Percentiles rank a stretch among this genome's conserved stretches.
Evolutionary conservation across 2,797 vertebrate genomes (phyloP).

Genomic region (Oreortyx pictus): DNA sequence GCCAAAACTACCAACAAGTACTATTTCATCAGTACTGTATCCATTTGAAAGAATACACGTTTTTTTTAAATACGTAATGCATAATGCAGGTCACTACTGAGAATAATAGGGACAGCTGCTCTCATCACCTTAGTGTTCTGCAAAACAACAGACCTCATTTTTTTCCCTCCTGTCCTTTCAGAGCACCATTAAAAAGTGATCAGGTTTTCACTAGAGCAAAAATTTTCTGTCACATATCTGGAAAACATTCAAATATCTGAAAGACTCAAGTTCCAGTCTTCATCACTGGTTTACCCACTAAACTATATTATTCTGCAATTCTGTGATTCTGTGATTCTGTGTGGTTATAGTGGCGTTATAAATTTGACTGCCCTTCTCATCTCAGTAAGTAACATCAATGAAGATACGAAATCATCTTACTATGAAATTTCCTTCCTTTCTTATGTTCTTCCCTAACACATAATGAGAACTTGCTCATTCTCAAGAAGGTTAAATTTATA

Average conservation of each 20-base stretch:
- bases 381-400: not conserved
- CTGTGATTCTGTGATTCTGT: not conserved
- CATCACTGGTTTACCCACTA: not conserved
- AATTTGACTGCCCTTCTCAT: not conserved
- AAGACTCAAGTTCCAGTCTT: not conserved
- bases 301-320: not conserved
- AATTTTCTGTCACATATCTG: not conserved
- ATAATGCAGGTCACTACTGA: not conserved
- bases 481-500: not conserved
- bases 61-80: not conserved
- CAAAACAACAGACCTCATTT: not conserved
- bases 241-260: not conserved
- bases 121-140: not conserved
- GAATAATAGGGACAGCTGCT: not conserved
- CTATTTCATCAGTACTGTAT: not conserved
- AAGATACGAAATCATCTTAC: not conserved
- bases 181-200: not conserved
- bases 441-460: not conserved
- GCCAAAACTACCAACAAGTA: not conserved
- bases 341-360: not conserved
- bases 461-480: not conserved
- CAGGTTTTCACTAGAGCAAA: not conserved
- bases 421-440: constrained; percentile 1
- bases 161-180: not conserved
- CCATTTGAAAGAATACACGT: not conserved